Percentiles rank a stretch among this genome's conserved stretches.
Conservation (phyloP, 2,113 vertebrate species). For the Paedocypris sp. region DNA sequence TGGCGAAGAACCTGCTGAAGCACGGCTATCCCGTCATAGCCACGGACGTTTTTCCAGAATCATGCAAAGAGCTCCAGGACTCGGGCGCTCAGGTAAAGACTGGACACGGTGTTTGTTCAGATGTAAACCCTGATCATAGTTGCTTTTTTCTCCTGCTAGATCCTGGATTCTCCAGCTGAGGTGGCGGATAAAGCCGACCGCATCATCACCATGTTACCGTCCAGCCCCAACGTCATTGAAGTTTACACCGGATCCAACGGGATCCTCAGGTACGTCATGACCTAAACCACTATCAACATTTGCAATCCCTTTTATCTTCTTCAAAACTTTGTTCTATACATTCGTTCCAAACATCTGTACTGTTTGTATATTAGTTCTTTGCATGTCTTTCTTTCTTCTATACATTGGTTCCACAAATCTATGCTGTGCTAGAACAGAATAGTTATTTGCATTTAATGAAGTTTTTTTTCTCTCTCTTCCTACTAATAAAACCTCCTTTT, state of each 20-base stretch:
- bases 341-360: too few relatives aligned
- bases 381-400: too few relatives aligned
- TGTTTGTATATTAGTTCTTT: too few relatives aligned
- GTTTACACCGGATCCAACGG: slow-evolving; percentile 85
- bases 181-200: slow-evolving; percentile 89
- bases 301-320: too few relatives aligned
- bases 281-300: background rate
- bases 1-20: slow-evolving; percentile 93
- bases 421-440: too few relatives aligned
- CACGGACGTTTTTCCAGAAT: slow-evolving; percentile 88
- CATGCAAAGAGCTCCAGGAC: slow-evolving; percentile 86
- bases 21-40: slow-evolving; percentile 87
- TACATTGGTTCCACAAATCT: too few relatives aligned
- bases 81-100: slow-evolving; percentile 77
- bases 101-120: background rate
- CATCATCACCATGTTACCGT: slow-evolving; percentile 94
- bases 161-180: slow-evolving; percentile 83
- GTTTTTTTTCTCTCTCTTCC: background rate
- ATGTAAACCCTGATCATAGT: background rate
- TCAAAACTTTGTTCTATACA: too few relatives aligned
- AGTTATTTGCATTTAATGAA: background rate
- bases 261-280: slow-evolving; percentile 77
- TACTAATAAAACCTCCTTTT: background rate
- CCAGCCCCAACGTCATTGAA: slow-evolving; percentile 79
- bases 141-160: slow-evolving; percentile 50